These are phyloP conservation scores for Carollia perspicillata DNA, from an alignment of 2,113 vertebrate species.

Conservation along the genomic window DNA sequence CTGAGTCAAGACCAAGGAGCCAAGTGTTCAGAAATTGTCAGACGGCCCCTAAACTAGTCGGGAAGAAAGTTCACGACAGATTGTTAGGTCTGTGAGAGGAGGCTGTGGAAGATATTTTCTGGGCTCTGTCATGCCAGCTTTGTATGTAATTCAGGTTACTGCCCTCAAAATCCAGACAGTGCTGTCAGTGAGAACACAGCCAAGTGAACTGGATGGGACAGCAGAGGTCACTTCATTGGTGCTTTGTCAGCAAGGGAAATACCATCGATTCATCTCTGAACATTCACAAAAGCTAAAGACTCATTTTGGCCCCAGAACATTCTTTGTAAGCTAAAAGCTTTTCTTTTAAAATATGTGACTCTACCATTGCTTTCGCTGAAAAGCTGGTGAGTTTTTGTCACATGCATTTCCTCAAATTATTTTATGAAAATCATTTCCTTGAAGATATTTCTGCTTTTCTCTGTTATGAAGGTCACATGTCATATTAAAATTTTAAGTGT, in stretches of 20 bases:
- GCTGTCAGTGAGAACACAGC: background rate
- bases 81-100: background rate
- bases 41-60: background rate
- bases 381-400: background rate
- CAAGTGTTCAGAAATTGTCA: background rate
- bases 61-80: background rate
- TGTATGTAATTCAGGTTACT: background rate
- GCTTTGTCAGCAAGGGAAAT: background rate
- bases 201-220: background rate
- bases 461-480: background rate
- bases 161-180: no score
- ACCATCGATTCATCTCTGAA: background rate
- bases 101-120: background rate
- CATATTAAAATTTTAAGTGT: background rate
- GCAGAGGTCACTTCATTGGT: background rate
- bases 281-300: background rate
- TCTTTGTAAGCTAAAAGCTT: background rate
- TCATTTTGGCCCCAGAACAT: background rate
- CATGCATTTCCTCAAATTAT: background rate
- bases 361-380: background rate
- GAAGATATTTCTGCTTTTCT: background rate
- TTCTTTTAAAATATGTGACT: background rate
- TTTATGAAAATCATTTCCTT: background rate
- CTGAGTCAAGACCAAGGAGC: background rate
- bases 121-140: background rate